Evolutionary conservation across 2,113 vertebrate genomes (phyloP), one percentile per base, ranked within the genome.

Genomic region (Leptobrachium leishanense): DNA sequence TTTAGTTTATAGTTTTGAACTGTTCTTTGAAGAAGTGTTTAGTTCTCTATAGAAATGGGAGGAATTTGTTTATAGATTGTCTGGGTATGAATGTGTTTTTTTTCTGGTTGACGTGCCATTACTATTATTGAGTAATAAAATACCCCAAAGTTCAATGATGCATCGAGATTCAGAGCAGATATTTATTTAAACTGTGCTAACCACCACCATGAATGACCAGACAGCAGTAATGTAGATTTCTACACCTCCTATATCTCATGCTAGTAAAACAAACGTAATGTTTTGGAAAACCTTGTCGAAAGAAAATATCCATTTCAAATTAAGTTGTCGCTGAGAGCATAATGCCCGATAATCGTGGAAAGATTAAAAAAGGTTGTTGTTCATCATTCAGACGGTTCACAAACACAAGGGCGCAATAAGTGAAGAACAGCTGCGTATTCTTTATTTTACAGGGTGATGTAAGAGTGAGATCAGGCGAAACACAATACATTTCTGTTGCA

Each of bases 301-400:
- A 55, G 74, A 76, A 75, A 74, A 55, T 53, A 43, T 68, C 66
- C 43, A 42, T 43, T 68, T 68, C 42, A 42, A 68, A 42, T 68
- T 40, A 42, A 68, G 41, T 43, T 43, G 46, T 67, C 40, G 55
- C 12, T 54, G 9, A 13, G n/a, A 67, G 46, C 74, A 31, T 44
- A n/a, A 44, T 11, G 54, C 62, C 62, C 9, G 12, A 15, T 8
- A 11, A n/a, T 39, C 59, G 31, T 3, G 8, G 53, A 42, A 31
- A 64, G 63, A n/a, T 44, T 50, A 54, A 15, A 67, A 13, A 43
- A 42, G 42, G 20, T 31, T 31, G 20, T 20, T 42, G 11, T 62
- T 7, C 72, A 74, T 8, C 5, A 74, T n/a, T 15, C 15, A 31
- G 41, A 20, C 50, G 6, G 57, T 43, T 15, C 40, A 43, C 53